Evolutionary conservation across 2,888 invertebrate species (phyloP).

Genomic region (Tetragnatha montana): DNA sequence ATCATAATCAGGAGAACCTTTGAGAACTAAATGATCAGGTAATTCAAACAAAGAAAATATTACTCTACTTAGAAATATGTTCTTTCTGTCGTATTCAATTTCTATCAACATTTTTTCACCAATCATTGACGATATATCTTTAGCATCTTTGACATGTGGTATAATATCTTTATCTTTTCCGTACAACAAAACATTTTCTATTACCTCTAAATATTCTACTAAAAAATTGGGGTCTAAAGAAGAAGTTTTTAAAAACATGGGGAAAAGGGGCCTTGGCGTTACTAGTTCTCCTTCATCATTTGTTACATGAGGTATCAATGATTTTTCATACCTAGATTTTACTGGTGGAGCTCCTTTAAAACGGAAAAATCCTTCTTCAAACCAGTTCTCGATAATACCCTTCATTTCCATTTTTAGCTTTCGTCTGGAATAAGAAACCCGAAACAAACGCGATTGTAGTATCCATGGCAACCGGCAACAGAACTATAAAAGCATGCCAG

Average conservation of each 20-base stretch:
- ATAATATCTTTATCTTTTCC: background rate
- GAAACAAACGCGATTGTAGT: background rate
- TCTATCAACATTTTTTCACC: background rate
- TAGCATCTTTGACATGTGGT: background rate
- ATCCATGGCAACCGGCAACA: constrained; percentile 25
- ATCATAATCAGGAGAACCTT: constrained; percentile 40
- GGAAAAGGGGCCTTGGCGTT: constrained; percentile 58
- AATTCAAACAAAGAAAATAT: constrained; percentile 42
- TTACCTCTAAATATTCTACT: constrained; percentile 34
- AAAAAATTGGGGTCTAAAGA: constrained; percentile 56
- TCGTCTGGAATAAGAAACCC: background rate
- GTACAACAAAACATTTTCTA: constrained; percentile 31
- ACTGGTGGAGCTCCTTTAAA: background rate
- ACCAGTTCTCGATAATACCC: constrained; percentile 45
- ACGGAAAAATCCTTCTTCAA: constrained; percentile 49
- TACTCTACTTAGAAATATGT: constrained; percentile 54
- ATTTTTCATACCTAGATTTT: constrained; percentile 34
- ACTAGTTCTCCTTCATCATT: constrained; percentile 36
- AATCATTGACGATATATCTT: background rate
- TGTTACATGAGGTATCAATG: constrained; percentile 34
- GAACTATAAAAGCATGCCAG: constrained; percentile 13
- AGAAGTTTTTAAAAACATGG: constrained; percentile 14
- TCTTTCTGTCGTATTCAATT: constrained; percentile 56
- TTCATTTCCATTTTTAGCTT: constrained; percentile 21
- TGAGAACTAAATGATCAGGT: constrained; percentile 53